phyloP scores from a whole-genome alignment of 2,113 vertebrate genomes.

The Corydoras sp. region DNA sequence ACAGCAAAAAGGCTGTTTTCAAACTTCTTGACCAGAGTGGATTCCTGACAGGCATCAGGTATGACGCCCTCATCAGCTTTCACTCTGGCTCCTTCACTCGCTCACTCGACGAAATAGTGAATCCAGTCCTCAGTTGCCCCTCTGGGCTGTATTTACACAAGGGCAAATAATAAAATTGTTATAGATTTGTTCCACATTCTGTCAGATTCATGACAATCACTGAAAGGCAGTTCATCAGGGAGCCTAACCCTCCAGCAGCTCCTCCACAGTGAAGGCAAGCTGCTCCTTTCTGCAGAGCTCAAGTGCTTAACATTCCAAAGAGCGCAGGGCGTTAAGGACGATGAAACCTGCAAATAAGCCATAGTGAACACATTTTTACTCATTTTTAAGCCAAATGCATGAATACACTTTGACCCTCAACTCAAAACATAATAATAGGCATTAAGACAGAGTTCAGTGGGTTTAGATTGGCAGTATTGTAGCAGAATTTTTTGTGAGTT shows the following conservation, averaged over 20 bases:
- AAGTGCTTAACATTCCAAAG: slow-evolving; percentile 64
- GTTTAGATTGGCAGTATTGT: too few species aligned
- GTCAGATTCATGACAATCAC: slow-evolving; percentile 69
- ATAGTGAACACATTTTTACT: neutral
- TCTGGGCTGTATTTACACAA: slow-evolving; percentile 44
- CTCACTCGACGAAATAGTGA: slow-evolving; percentile 62
- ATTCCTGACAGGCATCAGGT: slow-evolving; percentile 52
- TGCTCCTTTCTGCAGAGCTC: slow-evolving; percentile 33
- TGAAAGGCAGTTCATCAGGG: slow-evolving; percentile 56
- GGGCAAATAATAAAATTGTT: slow-evolving; percentile 46
- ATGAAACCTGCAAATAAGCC: slow-evolving; percentile 77
- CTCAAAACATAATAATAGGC: too few species aligned
- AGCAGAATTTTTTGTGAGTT: too few species aligned
- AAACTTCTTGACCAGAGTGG: slow-evolving; percentile 16
- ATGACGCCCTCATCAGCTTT: slow-evolving; percentile 43
- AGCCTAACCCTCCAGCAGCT: slow-evolving; percentile 49
- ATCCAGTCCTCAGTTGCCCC: slow-evolving; percentile 43
- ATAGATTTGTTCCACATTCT: slow-evolving; percentile 46
- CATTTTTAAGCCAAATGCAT: neutral
- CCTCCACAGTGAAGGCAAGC: slow-evolving; percentile 42
- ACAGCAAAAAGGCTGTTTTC: slow-evolving; percentile 51
- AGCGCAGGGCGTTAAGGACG: slow-evolving; percentile 74
- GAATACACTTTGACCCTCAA: too few species aligned
- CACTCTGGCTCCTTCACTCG: slow-evolving; percentile 29
- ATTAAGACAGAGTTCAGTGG: too few species aligned